Base-by-base conservation (phyloP, 1,140 invertebrate genomes). In the Drosophila pallidifrons region DNA sequence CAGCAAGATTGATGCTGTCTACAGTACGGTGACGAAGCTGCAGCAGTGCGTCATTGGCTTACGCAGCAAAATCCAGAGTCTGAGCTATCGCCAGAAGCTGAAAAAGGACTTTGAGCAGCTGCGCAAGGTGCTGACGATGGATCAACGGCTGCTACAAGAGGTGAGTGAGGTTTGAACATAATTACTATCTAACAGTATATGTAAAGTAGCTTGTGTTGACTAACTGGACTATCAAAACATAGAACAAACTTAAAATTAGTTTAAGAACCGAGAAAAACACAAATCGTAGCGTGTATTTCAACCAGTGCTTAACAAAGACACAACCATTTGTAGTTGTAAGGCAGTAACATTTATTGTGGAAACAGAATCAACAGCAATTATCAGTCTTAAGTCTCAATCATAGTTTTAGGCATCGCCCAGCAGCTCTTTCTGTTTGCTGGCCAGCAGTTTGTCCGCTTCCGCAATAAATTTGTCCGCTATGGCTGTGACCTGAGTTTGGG, bases 371-470 rank as follows among this genome's bases (percentile, higher is more conserved):
- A 15, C 25, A 43, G 54, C 38, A 55, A 54, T 55, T 15, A 28
- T 55, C 28, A 49, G 46, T 38, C 49, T 54, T 54, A 4, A 45
- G 28, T 16, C 11, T 15, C 20, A 38, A 5, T 43, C 38, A 47
- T 64, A 77, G 59, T 64, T 58, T 63, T 68, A 64, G 49, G 65
- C 52, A 11, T 90, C 88, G 7, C 95, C 95, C 45, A 95, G 75
- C n/a, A 97, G 93, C 94, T 97, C 97, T 86, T 94, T 95, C 85
- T 96, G 94, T 87, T 97, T 97, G 1, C 91, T 90, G 82, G 95
- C 92, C 72, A 96, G 93, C 16, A 97, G 92, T 81, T 94, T 94
- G 90, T 96, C 96, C 15, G 95, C 96, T 91, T 96, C 93, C 20
- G 81, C 81, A 41, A 96, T 93, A 91, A 95, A 96, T 52, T 94